Conservation (phyloP, 2,113 vertebrate species). For the Plestiodon gilberti region DNA sequence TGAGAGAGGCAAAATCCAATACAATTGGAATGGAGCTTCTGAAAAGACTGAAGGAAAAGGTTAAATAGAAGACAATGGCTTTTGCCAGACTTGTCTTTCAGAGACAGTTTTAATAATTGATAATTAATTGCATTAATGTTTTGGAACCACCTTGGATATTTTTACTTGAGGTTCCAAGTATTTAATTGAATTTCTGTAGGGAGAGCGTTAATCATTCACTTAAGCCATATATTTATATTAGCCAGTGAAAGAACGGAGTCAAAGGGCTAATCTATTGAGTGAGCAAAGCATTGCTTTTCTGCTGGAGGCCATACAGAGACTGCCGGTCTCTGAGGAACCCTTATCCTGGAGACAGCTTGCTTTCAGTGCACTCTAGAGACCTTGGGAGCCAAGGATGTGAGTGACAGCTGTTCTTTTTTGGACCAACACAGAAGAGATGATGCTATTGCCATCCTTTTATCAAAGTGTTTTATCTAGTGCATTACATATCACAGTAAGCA, state of each 20-base stretch:
- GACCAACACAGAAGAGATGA: conserved; percentile 43
- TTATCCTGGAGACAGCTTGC: conserved; percentile 68
- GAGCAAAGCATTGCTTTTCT: conserved; percentile 59
- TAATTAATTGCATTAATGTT: conserved; percentile 60
- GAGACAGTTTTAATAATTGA: conserved; percentile 54
- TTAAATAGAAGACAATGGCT: conserved; percentile 26
- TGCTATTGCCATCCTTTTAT: conserved; percentile 53
- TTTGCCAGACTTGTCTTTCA: conserved; percentile 40
- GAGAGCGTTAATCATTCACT: conserved; percentile 71
- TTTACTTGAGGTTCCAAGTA: conserved; percentile 63
- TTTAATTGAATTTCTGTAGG: conserved; percentile 67
- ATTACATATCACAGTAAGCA: conserved; percentile 44
- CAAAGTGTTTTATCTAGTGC: conserved; percentile 51
- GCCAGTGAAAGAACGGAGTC: conserved; percentile 65
- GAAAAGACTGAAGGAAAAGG: conserved; percentile 23
- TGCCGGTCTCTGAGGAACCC: conserved; percentile 64
- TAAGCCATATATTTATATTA: conserved; percentile 71
- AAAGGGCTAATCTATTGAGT: conserved; percentile 71
- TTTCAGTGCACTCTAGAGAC: conserved; percentile 51
- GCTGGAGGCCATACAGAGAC: conserved; percentile 63
- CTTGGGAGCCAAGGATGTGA: conserved; percentile 62
- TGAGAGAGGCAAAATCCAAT: not conserved
- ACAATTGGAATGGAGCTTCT: not conserved
- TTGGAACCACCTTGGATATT: conserved; percentile 56
- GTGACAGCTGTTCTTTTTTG: conserved; percentile 71